Conservation (phyloP, 2,113 vertebrate species). For the Mormyrus iriodes region DNA sequence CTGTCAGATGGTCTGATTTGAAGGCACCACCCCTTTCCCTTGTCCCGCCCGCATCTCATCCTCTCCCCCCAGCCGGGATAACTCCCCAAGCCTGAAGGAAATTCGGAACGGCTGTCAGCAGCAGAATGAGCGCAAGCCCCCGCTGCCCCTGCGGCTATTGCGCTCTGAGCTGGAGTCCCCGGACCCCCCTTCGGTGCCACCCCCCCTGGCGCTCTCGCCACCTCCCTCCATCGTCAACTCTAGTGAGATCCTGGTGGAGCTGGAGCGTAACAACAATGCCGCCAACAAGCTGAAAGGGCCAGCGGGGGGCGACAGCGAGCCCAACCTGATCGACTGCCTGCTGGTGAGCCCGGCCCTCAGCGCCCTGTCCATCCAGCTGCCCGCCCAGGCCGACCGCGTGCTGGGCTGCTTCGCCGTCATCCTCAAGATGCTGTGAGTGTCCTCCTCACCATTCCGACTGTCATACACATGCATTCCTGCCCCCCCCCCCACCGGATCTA, state of each 20-base stretch:
- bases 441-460: background rate
- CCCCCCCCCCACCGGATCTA: background rate
- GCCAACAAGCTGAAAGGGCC: conserved; percentile 79
- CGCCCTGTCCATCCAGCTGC: conserved; percentile 93
- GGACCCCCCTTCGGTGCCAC: conserved; percentile 66
- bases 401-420: conserved; percentile 95
- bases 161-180: conserved; percentile 79
- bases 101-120: conserved; percentile 96
- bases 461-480: background rate
- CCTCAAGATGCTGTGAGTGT: conserved; percentile 96
- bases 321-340: conserved; percentile 96
- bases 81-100: conserved; percentile 96
- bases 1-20: background rate
- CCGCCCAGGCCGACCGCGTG: conserved; percentile 86
- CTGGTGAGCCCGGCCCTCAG: conserved; percentile 92
- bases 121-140: conserved; percentile 89
- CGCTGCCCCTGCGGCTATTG: conserved; percentile 85
- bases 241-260: conserved; percentile 91
- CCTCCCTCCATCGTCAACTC: conserved; percentile 83
- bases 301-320: conserved; percentile 79
- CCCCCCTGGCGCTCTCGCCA: conserved; percentile 65
- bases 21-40: background rate
- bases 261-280: conserved; percentile 87
- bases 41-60: background rate
- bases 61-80: conserved; percentile 73